A percentile compares a stretch with the other conserved stretches of the same genome.
Conservation (phyloP, 1,140 invertebrate species). For the Epicauta chinensis region DNA sequence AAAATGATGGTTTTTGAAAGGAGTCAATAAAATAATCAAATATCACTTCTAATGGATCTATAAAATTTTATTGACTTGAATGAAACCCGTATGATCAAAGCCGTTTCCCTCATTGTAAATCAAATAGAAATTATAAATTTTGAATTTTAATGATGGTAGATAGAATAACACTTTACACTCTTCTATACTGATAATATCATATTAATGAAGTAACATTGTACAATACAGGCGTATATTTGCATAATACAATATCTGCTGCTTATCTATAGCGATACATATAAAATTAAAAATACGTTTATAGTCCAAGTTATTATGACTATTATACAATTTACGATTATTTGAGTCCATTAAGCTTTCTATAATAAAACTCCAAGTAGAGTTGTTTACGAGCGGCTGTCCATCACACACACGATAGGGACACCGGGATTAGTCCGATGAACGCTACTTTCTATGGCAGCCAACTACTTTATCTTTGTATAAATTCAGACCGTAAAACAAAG, state of each 20-base stretch:
- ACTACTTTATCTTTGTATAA: conserved; percentile 34
- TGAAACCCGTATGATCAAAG: too few relatives aligned
- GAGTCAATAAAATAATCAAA: too few relatives aligned
- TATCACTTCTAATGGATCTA: too few relatives aligned
- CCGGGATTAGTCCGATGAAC: conserved; percentile 19
- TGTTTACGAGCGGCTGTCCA: conserved; percentile 30
- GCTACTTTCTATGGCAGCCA: conserved; percentile 31
- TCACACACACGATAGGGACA: conserved; percentile 22
- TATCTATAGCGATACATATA: conserved; percentile 1
- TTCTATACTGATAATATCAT: neutral
- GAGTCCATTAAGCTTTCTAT: conserved; percentile 32
- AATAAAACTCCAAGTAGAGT: conserved; percentile 33
- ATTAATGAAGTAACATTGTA: too few relatives aligned
- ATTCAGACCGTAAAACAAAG: conserved; percentile 37
- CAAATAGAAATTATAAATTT: too few relatives aligned
- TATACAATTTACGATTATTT: conserved; percentile 34
- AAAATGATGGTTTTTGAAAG: too few relatives aligned
- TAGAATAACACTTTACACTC: conserved; percentile 1
- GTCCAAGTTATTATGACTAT: conserved; percentile 15
- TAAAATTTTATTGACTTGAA: too few relatives aligned
- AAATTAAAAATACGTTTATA: conserved; percentile 15
- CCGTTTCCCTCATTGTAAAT: too few relatives aligned
- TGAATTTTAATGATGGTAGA: too few relatives aligned
- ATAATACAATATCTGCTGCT: conserved; percentile 12
- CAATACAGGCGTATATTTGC: neutral